Conservation (phyloP, 2,888 invertebrate genomes). For the Aspidiotus rigidus region DNA sequence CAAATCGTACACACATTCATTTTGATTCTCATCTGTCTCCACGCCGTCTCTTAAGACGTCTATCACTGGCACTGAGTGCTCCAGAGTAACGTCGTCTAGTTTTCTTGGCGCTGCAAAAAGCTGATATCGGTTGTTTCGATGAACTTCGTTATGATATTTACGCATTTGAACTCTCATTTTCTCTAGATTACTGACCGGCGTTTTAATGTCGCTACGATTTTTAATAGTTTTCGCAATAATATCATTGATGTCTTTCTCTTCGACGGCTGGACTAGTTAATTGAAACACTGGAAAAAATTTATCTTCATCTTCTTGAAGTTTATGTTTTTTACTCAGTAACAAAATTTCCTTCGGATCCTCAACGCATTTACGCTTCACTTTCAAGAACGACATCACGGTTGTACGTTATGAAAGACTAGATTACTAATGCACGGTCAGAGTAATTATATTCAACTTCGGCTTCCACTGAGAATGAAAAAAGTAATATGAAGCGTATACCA, state of each 20-base stretch:
- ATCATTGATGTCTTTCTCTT: conserved; percentile 16
- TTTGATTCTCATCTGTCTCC: conserved; percentile 6
- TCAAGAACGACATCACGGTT: conserved; percentile 12
- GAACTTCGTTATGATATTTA: conserved; percentile 9
- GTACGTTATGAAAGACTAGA: too few species aligned
- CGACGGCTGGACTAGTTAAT: background rate
- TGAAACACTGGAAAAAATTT: conserved; percentile 8
- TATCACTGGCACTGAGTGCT: conserved; percentile 15
- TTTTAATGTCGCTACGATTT: background rate
- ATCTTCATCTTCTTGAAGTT: conserved; percentile 3
- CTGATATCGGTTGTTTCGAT: conserved; percentile 6
- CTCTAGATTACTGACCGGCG: conserved; percentile 7
- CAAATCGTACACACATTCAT: conserved; percentile 26
- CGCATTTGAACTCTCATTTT: conserved; percentile 13
- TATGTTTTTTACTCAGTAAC: conserved; percentile 13
- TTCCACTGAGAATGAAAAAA: too few species aligned
- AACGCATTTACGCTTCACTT: conserved; percentile 17
- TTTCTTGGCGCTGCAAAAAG: conserved; percentile 9
- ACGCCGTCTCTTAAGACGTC: conserved; percentile 10
- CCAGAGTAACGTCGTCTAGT: background rate
- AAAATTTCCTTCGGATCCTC: conserved; percentile 25
- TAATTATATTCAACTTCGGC: too few species aligned
- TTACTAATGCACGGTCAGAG: too few species aligned
- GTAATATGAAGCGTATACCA: too few species aligned
- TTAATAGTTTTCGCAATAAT: conserved; percentile 7